Base-by-base conservation (phyloP, 2,113 vertebrate genomes). In the Lanius ludovicianus region DNA sequence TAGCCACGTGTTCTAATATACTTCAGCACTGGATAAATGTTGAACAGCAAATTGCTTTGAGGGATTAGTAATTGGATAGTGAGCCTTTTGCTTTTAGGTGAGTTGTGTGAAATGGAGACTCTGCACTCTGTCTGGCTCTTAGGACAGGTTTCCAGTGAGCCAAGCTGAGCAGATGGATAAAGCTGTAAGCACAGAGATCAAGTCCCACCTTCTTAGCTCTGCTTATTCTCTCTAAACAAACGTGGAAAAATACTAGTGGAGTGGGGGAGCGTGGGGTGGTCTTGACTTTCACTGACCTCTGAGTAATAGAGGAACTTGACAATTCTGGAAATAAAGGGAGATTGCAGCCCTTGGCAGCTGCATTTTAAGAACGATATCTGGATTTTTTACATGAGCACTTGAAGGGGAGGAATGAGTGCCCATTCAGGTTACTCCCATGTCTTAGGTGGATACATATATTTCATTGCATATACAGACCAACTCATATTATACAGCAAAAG, bases 61-160 rank as follows among this genome's bases (percentile, higher is more conserved):
- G 78, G 84, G 92, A 95, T 95, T 95, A 94, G 85, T 79, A 93
- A 96, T 46, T 81, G 91, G 91, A 96, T 93, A 88, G 90, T 8
- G 67, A 89, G 87, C 86, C 73, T 84, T 87, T 94, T 94, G 93
- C 80, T 89, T 96, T 95, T 87, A 92, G 91, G 89, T 93, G 93
- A 94, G 88, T 86, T 71, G 84, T 73, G 74, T 90, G 87, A 90
- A 94, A 87, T 47, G 68, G 77, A 94, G 94, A 44, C 65, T 89
- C 53, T 65, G 71, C 37, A 44, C 64, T 83, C 56, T 63, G 3
- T 67, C 65, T 87, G 79, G 68, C 86, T 78, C 30, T 42, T 13
- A 1, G 67, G 73, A 39, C 89, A 67, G 46, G 15, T 71, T 96
- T 78, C n/a, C 80, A 90, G 52, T 14, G 65, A 69, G 77, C 4